Conservation (phyloP, 2,797 vertebrate genomes). For the Periparus ater region DNA sequence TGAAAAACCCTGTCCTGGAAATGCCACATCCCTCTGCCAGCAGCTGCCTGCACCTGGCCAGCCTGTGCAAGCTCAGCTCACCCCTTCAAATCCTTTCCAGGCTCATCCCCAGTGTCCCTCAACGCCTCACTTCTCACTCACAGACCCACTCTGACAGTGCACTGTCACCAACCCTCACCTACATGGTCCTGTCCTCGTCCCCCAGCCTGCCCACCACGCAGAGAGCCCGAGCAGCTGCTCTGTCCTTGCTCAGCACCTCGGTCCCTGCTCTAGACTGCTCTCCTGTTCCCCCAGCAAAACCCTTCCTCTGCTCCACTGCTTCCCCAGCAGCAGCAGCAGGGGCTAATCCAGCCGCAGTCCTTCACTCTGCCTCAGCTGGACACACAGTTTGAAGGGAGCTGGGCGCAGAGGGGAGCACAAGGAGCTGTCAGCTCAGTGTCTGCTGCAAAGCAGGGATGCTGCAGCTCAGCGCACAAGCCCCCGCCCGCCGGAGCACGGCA, state of each 20-base stretch:
- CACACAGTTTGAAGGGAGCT: not conserved
- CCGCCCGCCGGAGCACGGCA: not conserved
- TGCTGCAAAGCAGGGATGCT: not conserved
- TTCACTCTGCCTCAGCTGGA: not conserved
- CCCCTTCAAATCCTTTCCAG: not conserved
- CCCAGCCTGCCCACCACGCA: fast-evolving
- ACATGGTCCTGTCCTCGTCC: not conserved
- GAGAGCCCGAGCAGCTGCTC: not conserved
- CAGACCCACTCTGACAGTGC: not conserved
- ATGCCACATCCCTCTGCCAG: not conserved
- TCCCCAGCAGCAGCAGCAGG: not conserved
- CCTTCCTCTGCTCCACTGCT: not conserved
- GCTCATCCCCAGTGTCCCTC: fast-evolving
- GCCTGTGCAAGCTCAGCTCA: not conserved
- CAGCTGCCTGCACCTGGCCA: not conserved
- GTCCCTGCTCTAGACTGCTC: fast-evolving
- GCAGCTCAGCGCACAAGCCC: not conserved
- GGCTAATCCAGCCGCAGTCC: not conserved
- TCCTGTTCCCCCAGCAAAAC: not conserved
- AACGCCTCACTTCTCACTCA: not conserved
- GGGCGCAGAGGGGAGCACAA: not conserved
- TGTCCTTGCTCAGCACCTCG: not conserved
- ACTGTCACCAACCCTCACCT: fast-evolving
- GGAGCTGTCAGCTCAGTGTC: not conserved
- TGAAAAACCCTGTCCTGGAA: not conserved